Percentiles rank a stretch among this genome's conserved stretches.
These are phyloP conservation scores for Pelobates fuscus DNA, from an alignment of 2,113 vertebrate genomes.

Conservation along the genomic window DNA sequence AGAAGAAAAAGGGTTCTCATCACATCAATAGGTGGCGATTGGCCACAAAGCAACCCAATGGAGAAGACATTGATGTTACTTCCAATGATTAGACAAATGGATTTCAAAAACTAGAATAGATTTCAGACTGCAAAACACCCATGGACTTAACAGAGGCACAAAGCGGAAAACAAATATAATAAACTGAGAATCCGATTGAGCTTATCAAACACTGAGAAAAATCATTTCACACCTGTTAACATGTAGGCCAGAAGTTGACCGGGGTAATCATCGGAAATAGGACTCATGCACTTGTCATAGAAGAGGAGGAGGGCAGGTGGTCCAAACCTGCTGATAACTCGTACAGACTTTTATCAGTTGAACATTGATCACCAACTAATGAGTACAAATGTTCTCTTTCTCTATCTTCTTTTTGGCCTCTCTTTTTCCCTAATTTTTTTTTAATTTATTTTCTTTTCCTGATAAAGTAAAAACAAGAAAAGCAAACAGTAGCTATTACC, in stretches of 20 bases:
- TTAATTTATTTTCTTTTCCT: slow-evolving; percentile 21
- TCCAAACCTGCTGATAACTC: slow-evolving; percentile 35
- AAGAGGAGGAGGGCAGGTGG: not conserved
- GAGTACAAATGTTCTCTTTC: slow-evolving; percentile 14
- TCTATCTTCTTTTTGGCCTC: not conserved
- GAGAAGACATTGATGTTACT: slow-evolving; percentile 94
- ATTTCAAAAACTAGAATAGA: not conserved
- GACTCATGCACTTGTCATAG: not conserved
- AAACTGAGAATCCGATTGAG: not conserved
- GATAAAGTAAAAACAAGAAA: not conserved
- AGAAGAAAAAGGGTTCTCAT: slow-evolving; percentile 96
- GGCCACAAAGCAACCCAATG: slow-evolving; percentile 90
- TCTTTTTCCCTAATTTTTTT: slow-evolving; percentile 36
- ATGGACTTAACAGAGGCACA: slow-evolving; percentile 2
- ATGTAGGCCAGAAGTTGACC: not conserved
- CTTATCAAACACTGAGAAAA: not conserved
- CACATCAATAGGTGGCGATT: slow-evolving; percentile 97
- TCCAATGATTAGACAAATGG: slow-evolving; percentile 79
- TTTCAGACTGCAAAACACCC: slow-evolving; percentile 1
- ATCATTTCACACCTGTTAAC: slow-evolving; percentile 1
- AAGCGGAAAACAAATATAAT: not conserved
- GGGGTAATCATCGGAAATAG: not conserved
- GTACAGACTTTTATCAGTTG: slow-evolving; percentile 33
- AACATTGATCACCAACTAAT: slow-evolving; percentile 25
- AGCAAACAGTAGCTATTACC: slow-evolving; percentile 51